Base-by-base conservation (phyloP, 23 tunicate species). In the Trididemnum miniatum region DNA sequence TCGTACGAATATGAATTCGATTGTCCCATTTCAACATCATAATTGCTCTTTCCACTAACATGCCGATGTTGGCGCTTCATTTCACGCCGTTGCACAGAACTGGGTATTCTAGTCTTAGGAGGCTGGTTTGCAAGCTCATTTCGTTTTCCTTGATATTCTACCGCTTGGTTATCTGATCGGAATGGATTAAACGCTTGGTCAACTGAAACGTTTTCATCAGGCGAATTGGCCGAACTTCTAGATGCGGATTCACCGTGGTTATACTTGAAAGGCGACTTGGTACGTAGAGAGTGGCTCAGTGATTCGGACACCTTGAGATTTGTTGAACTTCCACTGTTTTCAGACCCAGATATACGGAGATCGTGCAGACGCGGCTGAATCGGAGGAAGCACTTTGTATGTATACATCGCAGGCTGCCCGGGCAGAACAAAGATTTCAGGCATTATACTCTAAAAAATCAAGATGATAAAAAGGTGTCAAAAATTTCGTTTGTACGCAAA, bases 381-480 rank as follows among this genome's bases (percentile, higher is more conserved):
- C 0, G 92, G 86, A 25, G 86, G 92, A 32, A 88, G 83, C 34
- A 81, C 86, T 9, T 72, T 44, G 65, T 89, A 83, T 30, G 63
- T 78, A 78, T 89, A 89, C 88, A 83, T 82, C 5, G 65, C 85
- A 29, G 94, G 94, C 50, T 83, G 85, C 1, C 84, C 86, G 35
- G 94, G 94, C 27, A 89, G 74, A 31, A 89, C 80, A 62, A 89
- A 89, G 35, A 89, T 83, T 49, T 89, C 94, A 35, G 94, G 94
- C 84, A 89, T 77, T 35, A 71, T 59, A 35, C 84, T 89, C 94
- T 89, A n/a, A n/a, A n/a, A n/a, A n/a, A n/a, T n/a, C n/a, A n/a
- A n/a, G n/a, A n/a, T n/a, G n/a, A n/a, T n/a, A n/a, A n/a, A n/a
- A n/a, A n/a, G n/a, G n/a, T n/a, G n/a, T n/a, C 24, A 49, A 49